Evolutionary conservation across 2,888 invertebrate species (phyloP), one percentile per base, ranked within the genome.

Genomic region (Nymphalis c-album): DNA sequence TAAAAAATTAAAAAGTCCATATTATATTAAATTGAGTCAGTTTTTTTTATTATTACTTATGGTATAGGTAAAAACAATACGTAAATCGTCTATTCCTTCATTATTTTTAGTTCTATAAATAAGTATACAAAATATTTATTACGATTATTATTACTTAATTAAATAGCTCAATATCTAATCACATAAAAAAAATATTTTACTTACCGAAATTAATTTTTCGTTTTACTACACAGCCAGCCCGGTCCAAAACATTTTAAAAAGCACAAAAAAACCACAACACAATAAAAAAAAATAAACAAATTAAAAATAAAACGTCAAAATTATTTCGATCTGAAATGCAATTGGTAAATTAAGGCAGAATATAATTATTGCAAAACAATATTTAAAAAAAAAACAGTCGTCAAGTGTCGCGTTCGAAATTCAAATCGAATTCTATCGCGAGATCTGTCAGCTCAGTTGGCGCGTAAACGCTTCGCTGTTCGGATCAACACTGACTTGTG

Each of bases 391-490:
- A 31, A 26, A 16, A 53, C 13, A 53, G 31, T 55, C 17, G 31
- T 26, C 31, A 31, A 26, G n/a, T 31, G 17, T 31, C 53, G 53
- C 53, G 53, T 55, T 55, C 26, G 20, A 53, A 45, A 55, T 53
- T 53, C 64, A 51, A 58, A 50, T 40, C 20, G 10, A 22, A 55
- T 31, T 46, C 40, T 18, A 40, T 65, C 65, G 65, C 47, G 50
- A 40, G 40, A 47, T 53, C 47, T 66, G 60, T 55, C 60, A 66
- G 48, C 66, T 40, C 8, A 48, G 48, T n/a, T 48, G 22, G 55
- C 66, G 66, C 61, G 55, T 55, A n/a, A 35, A 47, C 61, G 26
- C 22, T n/a, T n/a, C 66, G 48, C 66, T 47, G 66, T 48, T 61
- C 55, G 51, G 61, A 57, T 61, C 22, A 18, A 66, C 61, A 66